Conservation (phyloP, 2,113 vertebrate genomes). For the Lathamus discolor region DNA sequence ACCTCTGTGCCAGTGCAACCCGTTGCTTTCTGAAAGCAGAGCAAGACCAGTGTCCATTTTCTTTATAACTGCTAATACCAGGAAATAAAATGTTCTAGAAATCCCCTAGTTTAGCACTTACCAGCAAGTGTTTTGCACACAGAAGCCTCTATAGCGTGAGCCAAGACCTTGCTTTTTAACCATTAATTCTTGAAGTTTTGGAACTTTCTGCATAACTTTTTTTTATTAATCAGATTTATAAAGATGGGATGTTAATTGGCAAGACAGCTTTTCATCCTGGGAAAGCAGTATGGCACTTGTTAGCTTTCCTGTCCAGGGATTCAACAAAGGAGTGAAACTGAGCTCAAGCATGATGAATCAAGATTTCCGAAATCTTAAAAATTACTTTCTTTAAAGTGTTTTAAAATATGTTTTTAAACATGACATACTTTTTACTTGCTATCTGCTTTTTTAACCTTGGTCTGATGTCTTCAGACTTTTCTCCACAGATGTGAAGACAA, state of each 20-base stretch:
- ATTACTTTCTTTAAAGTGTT: background rate
- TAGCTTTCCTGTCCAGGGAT: background rate
- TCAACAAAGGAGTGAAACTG: background rate
- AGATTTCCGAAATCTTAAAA: background rate
- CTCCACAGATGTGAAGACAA: background rate
- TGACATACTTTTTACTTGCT: background rate
- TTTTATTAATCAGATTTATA: accelerated
- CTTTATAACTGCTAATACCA: background rate
- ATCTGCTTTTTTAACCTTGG: background rate
- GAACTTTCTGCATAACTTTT: background rate
- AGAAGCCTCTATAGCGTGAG: background rate
- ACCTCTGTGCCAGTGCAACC: background rate
- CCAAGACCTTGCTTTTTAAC: background rate
- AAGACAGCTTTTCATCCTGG: background rate
- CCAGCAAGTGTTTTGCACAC: background rate
- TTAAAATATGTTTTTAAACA: background rate
- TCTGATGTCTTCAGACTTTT: background rate
- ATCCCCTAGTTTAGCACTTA: background rate
- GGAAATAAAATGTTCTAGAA: background rate
- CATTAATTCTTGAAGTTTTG: background rate
- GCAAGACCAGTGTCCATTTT: background rate
- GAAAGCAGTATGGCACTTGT: background rate
- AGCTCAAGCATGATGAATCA: background rate
- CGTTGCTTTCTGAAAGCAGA: background rate
- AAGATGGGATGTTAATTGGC: background rate